Percentiles rank a stretch among this genome's conserved stretches.
Conservation (phyloP, 2,888 invertebrate genomes). For the Toxonevra muliebris region DNA sequence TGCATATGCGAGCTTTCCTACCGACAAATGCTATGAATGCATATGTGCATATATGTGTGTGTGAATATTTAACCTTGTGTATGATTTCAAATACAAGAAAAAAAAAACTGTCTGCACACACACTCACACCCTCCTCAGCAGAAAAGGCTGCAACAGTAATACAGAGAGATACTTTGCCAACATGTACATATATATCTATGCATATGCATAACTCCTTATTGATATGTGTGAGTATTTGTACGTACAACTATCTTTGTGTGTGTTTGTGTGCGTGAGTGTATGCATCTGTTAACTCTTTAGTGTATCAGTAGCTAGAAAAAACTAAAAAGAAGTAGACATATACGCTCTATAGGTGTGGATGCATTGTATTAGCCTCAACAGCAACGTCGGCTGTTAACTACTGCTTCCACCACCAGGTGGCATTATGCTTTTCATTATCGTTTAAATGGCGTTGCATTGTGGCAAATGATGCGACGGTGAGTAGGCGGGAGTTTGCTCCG, state of each 20-base stretch:
- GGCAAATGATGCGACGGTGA: background rate
- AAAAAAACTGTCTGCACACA: too few species aligned
- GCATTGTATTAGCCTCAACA: too few species aligned
- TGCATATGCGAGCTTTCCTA: background rate
- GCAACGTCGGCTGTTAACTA: background rate
- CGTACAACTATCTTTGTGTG: too few species aligned
- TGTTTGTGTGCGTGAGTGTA: background rate
- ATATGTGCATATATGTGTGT: too few species aligned
- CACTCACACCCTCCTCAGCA: background rate
- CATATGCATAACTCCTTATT: too few species aligned
- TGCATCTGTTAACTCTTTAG: slow-evolving; percentile 1
- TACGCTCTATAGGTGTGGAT: too few species aligned
- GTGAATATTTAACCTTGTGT: too few species aligned
- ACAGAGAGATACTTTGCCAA: background rate
- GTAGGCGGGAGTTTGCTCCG: background rate
- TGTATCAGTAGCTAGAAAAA: background rate
- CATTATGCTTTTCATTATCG: slow-evolving; percentile 7
- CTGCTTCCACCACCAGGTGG: slow-evolving; percentile 11
- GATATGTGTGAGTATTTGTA: too few species aligned
- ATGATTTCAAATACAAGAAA: too few species aligned
- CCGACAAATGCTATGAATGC: too few species aligned
- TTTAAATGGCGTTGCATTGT: background rate
- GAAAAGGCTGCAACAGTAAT: background rate
- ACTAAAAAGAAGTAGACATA: too few species aligned
- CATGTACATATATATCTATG: background rate